Evolutionary conservation across 2,113 vertebrate species (phyloP), one percentile per base, ranked within the genome.

Genomic region (Tylochromis polylepis): DNA sequence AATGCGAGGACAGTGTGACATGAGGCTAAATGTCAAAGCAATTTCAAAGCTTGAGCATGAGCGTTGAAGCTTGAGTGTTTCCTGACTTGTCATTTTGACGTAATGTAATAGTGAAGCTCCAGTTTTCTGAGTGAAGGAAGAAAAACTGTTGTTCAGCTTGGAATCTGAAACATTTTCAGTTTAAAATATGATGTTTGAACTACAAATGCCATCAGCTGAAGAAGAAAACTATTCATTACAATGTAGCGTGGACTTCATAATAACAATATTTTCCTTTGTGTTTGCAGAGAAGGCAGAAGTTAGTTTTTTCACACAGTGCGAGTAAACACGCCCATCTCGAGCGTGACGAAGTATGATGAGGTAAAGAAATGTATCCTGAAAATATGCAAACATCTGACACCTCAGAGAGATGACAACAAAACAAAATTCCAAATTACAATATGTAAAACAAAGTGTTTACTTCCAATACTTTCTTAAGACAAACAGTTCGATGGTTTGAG

Each of bases 11-110:
- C 36, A 8, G 31, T 79, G 49, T 14, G 20, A 34, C 29, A 27
- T 14, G 22, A 49, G 24, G 70, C 31, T 79, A 27, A 83, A 70
- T 14, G 77, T 59, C 56, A 56, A 79, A 85, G 56, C 79, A 72
- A 85, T 87, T 90, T 58, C 79, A 80, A 72, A 86, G 70, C 82
- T 10, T 24, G 75, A n/a, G n/a, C n/a, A n/a, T n/a, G n/a, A n/a
- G n/a, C n/a, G n/a, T n/a, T 38, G 60, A 38, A 65, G 57, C n/a
- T 3, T 38, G 22, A 87, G 59, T 20, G 36, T 57, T 57, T 51
- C 55, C 79, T 34, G 41, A 81, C 70, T 7, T 12, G 57, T 65
- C 62, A 56, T 70, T 79, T 81, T 70, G 80, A 83, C 22, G 59
- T 16, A 38, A 56, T 22, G 34, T 22, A 56, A 27, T 7, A 36